These are phyloP conservation scores for Tenthredo distinguenda DNA, from an alignment of 2,888 invertebrate genomes.

Conservation along the genomic window DNA sequence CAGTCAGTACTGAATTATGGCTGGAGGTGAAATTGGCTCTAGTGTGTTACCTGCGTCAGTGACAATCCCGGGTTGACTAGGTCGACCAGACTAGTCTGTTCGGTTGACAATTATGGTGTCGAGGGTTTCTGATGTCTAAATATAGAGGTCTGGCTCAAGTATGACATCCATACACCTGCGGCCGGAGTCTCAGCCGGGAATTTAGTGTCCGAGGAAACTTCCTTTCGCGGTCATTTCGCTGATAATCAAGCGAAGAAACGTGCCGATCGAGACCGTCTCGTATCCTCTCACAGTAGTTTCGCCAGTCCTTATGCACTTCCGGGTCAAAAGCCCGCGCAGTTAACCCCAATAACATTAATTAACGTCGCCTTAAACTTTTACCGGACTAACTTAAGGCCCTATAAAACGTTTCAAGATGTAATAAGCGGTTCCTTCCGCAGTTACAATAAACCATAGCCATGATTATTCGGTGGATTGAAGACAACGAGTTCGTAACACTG, in stretches of 20 bases:
- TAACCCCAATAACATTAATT: constrained; percentile 48
- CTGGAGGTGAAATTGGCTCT: constrained; percentile 42
- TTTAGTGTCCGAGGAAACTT: neutral
- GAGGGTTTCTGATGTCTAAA: constrained; percentile 46
- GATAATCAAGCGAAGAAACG: neutral
- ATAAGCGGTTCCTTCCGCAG: constrained; percentile 29
- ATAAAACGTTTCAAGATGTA: neutral
- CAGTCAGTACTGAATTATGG: constrained; percentile 34
- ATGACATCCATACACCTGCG: neutral
- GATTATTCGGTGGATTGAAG: neutral
- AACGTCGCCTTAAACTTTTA: constrained; percentile 36
- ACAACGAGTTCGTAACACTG: neutral
- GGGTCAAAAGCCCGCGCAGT: constrained; percentile 42
- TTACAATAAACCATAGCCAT: neutral
- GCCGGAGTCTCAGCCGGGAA: neutral
- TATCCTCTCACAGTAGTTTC: constrained; percentile 35
- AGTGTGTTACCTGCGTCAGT: neutral
- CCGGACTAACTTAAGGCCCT: constrained; percentile 1
- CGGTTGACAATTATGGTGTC: constrained; percentile 44
- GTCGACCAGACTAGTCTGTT: constrained; percentile 6
- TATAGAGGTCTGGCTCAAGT: constrained; percentile 27
- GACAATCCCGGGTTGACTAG: constrained; percentile 13
- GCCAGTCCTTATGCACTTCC: constrained; percentile 34
- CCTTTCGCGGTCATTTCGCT: constrained; percentile 18
- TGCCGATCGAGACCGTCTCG: neutral